phyloP scores from a whole-genome alignment of 2,113 vertebrate genomes.

The Oreochromis tanganicae region DNA sequence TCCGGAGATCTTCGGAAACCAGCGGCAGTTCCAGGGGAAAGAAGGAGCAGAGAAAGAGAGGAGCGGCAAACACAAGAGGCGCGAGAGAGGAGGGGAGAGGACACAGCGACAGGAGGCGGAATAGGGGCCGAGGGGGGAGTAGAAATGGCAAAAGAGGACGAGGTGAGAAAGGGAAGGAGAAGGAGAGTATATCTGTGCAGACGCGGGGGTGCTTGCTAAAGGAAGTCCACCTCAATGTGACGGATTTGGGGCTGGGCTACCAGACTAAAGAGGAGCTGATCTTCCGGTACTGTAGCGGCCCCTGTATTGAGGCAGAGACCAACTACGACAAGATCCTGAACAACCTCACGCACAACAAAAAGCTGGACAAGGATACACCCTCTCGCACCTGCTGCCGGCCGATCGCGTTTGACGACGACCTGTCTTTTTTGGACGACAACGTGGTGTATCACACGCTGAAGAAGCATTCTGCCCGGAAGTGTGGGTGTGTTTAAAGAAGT shows the following conservation, averaged over 20 bases:
- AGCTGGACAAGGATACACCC: constrained; percentile 86
- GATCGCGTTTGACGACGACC: constrained; percentile 89
- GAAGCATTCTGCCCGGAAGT: constrained; percentile 96
- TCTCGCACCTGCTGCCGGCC: constrained; percentile 90
- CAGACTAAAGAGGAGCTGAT: constrained; percentile 96
- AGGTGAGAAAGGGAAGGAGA: constrained; percentile 58
- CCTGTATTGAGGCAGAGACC: constrained; percentile 87
- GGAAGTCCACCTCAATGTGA: constrained; percentile 93
- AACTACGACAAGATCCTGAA: constrained; percentile 97
- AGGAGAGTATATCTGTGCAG: constrained; percentile 70
- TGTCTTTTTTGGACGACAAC: constrained; percentile 94
- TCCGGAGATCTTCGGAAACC: constrained; percentile 83
- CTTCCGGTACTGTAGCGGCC: constrained; percentile 95
- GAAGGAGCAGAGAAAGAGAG: constrained; percentile 77
- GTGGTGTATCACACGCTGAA: constrained; percentile 93
- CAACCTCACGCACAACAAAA: constrained; percentile 92
- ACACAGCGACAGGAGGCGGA: constrained; percentile 53
- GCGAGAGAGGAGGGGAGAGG: constrained; percentile 57
- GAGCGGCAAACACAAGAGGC: constrained; percentile 54
- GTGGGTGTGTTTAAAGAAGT: constrained; percentile 84
- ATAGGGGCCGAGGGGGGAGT: constrained; percentile 63
- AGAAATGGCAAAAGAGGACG: constrained; percentile 68
- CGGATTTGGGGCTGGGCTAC: constrained; percentile 93
- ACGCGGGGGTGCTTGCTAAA: constrained; percentile 88
- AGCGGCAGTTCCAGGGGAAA: constrained; percentile 65